phyloP scores from a whole-genome alignment of 2,797 vertebrate genomes.

The Chromobotia macracanthus region DNA sequence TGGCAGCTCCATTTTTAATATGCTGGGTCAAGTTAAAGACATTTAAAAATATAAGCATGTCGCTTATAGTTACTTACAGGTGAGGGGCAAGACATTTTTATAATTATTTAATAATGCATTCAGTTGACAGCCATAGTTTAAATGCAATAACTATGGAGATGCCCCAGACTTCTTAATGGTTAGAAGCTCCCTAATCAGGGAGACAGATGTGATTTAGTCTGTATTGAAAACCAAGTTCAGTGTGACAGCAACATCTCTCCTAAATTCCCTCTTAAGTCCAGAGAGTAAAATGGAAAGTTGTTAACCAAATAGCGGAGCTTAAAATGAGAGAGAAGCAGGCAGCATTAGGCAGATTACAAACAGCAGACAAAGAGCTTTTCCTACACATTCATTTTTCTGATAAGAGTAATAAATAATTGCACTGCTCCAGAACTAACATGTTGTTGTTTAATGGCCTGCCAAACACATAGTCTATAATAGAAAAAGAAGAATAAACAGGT shows the following conservation, averaged over 20 bases:
- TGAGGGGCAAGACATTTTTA: not conserved
- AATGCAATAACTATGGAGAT: not conserved
- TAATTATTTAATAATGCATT: not conserved
- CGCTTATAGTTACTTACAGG: too few species aligned
- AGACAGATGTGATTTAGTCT: not conserved
- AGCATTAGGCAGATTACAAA: slow-evolving; percentile 12
- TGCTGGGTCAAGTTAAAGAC: not conserved
- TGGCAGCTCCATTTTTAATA: not conserved
- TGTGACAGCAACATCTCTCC: not conserved
- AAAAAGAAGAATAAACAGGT: slow-evolving; percentile 7
- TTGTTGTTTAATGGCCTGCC: not conserved
- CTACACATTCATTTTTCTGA: not conserved
- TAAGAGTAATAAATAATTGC: slow-evolving; percentile 51
- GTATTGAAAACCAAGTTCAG: not conserved
- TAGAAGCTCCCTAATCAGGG: not conserved
- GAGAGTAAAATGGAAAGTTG: not conserved
- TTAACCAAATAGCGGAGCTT: not conserved
- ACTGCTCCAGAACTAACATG: slow-evolving; percentile 5
- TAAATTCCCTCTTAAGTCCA: not conserved
- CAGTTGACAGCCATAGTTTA: not conserved
- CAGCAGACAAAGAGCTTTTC: slow-evolving; percentile 10
- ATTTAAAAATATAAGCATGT: not conserved
- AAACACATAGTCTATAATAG: slow-evolving; percentile 16
- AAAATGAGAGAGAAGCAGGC: not conserved
- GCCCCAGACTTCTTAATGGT: not conserved